phyloP scores from a whole-genome alignment of 2,797 vertebrate species.

The Argyrosomus regius region DNA sequence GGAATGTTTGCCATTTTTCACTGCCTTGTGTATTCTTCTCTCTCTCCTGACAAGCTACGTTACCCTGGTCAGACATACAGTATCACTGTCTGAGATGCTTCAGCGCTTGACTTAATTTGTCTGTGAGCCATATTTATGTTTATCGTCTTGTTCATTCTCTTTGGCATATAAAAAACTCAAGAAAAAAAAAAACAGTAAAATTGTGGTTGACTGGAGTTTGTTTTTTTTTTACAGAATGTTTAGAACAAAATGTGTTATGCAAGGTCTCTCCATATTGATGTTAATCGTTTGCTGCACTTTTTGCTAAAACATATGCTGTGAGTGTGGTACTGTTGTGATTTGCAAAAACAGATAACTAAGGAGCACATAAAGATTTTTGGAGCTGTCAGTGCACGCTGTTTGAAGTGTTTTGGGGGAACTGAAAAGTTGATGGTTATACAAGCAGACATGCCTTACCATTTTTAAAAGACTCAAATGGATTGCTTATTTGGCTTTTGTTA shows the following conservation, averaged over 20 bases:
- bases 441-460: conserved; percentile 90
- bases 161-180: conserved; percentile 52
- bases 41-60: conserved; percentile 43
- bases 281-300: conserved; percentile 80
- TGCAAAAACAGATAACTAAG: conserved; percentile 70
- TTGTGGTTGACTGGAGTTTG: conserved; percentile 31
- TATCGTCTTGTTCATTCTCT: conserved; percentile 36
- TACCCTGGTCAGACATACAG: conserved; percentile 48
- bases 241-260: conserved; percentile 72
- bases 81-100: conserved; percentile 53
- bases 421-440: conserved; percentile 74
- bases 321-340: conserved; percentile 77
- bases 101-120: conserved; percentile 49
- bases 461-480: conserved; percentile 84
- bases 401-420: conserved; percentile 75
- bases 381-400: conserved; percentile 79
- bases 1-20: conserved; percentile 37
- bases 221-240: conserved; percentile 57
- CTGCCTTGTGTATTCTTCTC: conserved; percentile 37
- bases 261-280: conserved; percentile 75
- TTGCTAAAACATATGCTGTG: conserved; percentile 80
- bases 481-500: conserved; percentile 90
- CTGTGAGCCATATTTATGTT: conserved; percentile 35
- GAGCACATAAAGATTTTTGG: conserved; percentile 67
- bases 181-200: background rate